phyloP scores from a whole-genome alignment of 2,797 vertebrate genomes.

The Kryptolebias ocellatus region DNA sequence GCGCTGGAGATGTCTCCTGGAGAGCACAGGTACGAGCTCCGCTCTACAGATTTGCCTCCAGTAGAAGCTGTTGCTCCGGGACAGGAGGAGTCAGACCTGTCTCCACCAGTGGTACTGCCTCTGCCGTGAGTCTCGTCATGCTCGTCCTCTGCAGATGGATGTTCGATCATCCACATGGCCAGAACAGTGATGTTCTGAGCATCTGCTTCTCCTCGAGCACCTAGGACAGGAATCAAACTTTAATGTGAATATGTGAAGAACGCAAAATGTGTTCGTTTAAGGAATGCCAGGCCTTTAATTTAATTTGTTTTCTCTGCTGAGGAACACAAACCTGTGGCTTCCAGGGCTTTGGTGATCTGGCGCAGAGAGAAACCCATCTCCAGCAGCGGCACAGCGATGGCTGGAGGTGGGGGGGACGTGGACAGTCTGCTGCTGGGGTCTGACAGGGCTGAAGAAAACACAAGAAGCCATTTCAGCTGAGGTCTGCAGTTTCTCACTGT shows the following conservation, averaged over 20 bases:
- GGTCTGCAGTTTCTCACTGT: background rate
- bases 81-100: constrained; percentile 68
- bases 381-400: constrained; percentile 93
- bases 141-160: constrained; percentile 91
- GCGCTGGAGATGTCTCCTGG: constrained; percentile 89
- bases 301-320: no score
- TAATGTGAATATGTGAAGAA: no score
- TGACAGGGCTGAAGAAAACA: constrained; percentile 85
- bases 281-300: no score
- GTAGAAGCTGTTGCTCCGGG: constrained; percentile 78
- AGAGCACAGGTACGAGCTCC: constrained; percentile 85
- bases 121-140: constrained; percentile 84
- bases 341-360: constrained; percentile 97
- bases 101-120: constrained; percentile 53
- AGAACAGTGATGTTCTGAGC: constrained; percentile 97
- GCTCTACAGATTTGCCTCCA: constrained; percentile 88
- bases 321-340: constrained; percentile 88
- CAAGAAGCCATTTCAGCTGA: background rate
- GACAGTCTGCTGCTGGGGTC: constrained; percentile 97
- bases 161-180: constrained; percentile 99
- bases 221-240: constrained; percentile 64
- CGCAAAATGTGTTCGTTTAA: no score
- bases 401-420: constrained; percentile 96
- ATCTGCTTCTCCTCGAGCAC: constrained; percentile 93
- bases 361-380: constrained; percentile 98